phyloP scores from a whole-genome alignment of 2,888 invertebrate genomes.

The Polyommatus icarus region DNA sequence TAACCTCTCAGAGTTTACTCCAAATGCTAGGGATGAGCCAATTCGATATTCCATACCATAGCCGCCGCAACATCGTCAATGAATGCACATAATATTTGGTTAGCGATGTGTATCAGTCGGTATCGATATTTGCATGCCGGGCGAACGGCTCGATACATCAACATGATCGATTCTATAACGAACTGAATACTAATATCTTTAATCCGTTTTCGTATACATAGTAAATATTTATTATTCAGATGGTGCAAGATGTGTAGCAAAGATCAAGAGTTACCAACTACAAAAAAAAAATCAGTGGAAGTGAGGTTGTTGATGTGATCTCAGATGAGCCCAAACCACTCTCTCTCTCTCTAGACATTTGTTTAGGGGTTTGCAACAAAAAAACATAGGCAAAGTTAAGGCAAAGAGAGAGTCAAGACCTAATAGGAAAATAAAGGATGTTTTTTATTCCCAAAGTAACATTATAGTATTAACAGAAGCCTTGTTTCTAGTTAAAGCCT shows the following conservation, averaged over 20 bases:
- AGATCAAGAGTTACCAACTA: too few species aligned
- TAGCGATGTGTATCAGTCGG: conserved; percentile 57
- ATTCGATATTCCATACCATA: background rate
- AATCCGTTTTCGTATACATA: conserved; percentile 3
- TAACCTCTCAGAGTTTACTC: background rate
- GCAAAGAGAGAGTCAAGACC: too few species aligned
- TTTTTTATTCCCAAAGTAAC: too few species aligned
- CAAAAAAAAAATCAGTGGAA: too few species aligned
- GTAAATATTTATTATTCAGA: background rate
- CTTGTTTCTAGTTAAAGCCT: background rate
- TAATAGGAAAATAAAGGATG: background rate
- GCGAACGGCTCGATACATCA: conserved; percentile 50
- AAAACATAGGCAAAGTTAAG: too few species aligned
- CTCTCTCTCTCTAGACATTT: too few species aligned
- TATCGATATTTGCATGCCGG: conserved; percentile 65
- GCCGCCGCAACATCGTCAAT: conserved; percentile 51
- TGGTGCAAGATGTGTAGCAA: background rate
- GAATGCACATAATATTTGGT: conserved; percentile 76
- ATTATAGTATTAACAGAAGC: too few species aligned
- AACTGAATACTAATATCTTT: conserved; percentile 7
- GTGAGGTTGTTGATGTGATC: too few species aligned
- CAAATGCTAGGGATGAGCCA: background rate
- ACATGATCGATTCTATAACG: conserved; percentile 40
- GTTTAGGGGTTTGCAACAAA: too few species aligned
- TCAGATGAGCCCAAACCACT: too few species aligned